Evolutionary conservation across 2,797 vertebrate genomes (phyloP).

Genomic region (Glossophaga mutica): DNA sequence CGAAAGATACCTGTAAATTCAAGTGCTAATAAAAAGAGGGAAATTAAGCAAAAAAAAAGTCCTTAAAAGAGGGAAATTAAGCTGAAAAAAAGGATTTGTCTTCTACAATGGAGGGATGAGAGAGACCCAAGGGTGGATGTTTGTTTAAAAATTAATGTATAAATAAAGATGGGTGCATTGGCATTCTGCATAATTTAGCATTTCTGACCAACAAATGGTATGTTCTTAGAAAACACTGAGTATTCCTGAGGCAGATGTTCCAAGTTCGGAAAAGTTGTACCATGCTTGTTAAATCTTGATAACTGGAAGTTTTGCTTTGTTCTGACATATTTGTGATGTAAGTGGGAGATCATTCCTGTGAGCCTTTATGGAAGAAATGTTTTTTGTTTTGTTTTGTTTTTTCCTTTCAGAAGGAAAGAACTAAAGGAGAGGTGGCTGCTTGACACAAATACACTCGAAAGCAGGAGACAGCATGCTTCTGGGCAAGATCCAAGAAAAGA

Average conservation of each 20-base stretch:
- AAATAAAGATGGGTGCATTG: not conserved
- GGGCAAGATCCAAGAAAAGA: conserved; percentile 30
- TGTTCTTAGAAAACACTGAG: conserved; percentile 10
- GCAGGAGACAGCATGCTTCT: not conserved
- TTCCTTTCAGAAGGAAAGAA: conserved; percentile 49
- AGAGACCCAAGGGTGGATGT: not conserved
- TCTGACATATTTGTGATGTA: conserved; percentile 58
- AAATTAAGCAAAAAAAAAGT: not conserved
- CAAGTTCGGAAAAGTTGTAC: not conserved
- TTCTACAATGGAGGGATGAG: not conserved
- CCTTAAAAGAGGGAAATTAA: not conserved
- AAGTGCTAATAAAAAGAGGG: not conserved
- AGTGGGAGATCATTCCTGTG: conserved; percentile 25
- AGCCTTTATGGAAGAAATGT: conserved; percentile 43
- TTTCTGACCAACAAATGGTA: not conserved
- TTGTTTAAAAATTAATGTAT: conserved; percentile 1
- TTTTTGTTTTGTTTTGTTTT: not conserved
- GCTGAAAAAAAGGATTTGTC: not conserved
- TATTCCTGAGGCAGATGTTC: not conserved
- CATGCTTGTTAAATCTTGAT: conserved; percentile 25
- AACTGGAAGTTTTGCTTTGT: conserved; percentile 50
- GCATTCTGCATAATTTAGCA: not conserved
- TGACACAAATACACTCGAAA: conserved; percentile 21
- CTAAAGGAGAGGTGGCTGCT: conserved; percentile 21
- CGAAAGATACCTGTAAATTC: not conserved